phyloP scores from a whole-genome alignment of 2,113 vertebrate genomes.

The Sus scrofa region T2T-Sscrofa CM000821.6:54483501-54484000 shows the following conservation, averaged over 20 bases:
- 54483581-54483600: not conserved
- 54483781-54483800: conserved; percentile 35
- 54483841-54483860: not conserved
- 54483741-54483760: not conserved
- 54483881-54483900: conserved; percentile 42
- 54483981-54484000: not conserved
- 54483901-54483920: not conserved
- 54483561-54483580: not conserved
- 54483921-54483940: not conserved
- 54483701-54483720: conserved; percentile 5
- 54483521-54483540: conserved; percentile 24
- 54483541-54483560: not conserved
- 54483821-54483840: not conserved
- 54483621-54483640: not conserved
- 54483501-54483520: conserved; percentile 1
- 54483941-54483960: not conserved
- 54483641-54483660: conserved; percentile 35
- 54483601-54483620: conserved; percentile 14
- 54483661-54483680: conserved; percentile 26
- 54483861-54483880: conserved; percentile 52
- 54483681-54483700: not conserved
- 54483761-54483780: not conserved
- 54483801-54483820: not conserved
- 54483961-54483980: not conserved
- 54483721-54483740: not conserved